A percentile compares a stretch with the other conserved stretches of the same genome.
Conservation (phyloP, 1,140 invertebrate genomes). For the Thalassaphorura encarpata region DNA sequence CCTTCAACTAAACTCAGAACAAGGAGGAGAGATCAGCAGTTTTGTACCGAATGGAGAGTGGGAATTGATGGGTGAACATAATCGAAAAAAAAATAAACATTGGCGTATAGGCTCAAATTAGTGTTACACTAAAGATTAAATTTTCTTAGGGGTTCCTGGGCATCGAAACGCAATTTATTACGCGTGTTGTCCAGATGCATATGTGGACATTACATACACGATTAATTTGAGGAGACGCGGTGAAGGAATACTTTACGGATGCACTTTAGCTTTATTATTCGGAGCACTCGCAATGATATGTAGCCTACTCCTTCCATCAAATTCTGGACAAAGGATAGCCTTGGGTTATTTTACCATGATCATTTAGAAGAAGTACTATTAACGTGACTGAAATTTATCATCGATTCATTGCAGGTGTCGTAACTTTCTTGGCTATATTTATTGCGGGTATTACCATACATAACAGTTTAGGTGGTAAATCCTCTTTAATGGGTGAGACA, state of each 20-base stretch:
- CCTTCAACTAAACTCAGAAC: conserved; percentile 78
- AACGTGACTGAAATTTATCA: no score
- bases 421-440: no score
- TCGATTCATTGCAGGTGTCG: no score
- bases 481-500: no score
- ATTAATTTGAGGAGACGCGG: neutral
- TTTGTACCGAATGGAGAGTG: conserved; percentile 97
- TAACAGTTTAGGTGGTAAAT: no score
- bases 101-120: neutral
- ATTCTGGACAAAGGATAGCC: conserved; percentile 57
- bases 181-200: neutral
- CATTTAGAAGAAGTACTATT: no score
- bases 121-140: neutral
- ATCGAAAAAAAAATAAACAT: neutral
- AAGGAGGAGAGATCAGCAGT: conserved; percentile 83
- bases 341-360: no score
- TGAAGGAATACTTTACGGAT: conserved; percentile 41
- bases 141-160: neutral
- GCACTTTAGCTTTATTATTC: conserved; percentile 56
- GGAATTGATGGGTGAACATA: conserved; percentile 81
- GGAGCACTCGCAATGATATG: conserved; percentile 54
- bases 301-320: conserved; percentile 54
- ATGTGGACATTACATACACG: neutral
- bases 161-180: neutral
- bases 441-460: no score